These are phyloP conservation scores for Mystacornis crossleyi DNA, from an alignment of 2,113 vertebrate species.

Conservation along the genomic window DNA sequence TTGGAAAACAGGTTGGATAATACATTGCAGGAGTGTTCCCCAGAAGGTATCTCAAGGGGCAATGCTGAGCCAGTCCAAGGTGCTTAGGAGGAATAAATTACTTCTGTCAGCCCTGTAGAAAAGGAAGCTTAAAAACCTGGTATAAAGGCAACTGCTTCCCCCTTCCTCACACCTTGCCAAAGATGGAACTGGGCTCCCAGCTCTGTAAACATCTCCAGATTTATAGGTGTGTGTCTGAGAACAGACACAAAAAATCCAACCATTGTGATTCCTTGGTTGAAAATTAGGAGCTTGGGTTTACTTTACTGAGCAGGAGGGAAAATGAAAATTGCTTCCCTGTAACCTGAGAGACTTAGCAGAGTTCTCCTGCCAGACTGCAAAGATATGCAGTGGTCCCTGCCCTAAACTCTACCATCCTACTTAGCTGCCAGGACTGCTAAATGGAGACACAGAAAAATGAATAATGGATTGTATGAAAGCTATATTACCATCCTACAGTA, in stretches of 20 bases:
- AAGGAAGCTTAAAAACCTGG: neutral
- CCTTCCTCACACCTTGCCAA: neutral
- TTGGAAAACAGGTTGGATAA: neutral
- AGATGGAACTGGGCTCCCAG: neutral
- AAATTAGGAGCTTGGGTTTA: neutral
- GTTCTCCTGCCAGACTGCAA: neutral
- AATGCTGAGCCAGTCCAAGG: neutral
- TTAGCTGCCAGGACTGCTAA: neutral
- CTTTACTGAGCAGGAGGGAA: neutral
- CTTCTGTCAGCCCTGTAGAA: neutral
- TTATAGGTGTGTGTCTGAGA: neutral
- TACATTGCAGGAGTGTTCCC: neutral
- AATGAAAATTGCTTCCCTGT: slow-evolving; percentile 34
- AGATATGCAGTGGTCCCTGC: slow-evolving; percentile 27
- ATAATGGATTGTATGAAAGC: slow-evolving; percentile 11
- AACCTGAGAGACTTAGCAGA: slow-evolving; percentile 21
- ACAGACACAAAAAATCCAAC: neutral
- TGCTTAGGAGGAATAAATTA: neutral
- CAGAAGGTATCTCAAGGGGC: neutral
- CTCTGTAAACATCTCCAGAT: neutral
- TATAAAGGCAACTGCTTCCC: neutral
- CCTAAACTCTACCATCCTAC: slow-evolving; percentile 20
- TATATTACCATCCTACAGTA: neutral
- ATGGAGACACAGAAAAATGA: neutral
- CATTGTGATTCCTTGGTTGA: neutral